Evolutionary conservation across 2,113 vertebrate species (phyloP), one percentile per base, ranked within the genome.

Genomic region (Pseudorhombus dupliciocellatus): DNA sequence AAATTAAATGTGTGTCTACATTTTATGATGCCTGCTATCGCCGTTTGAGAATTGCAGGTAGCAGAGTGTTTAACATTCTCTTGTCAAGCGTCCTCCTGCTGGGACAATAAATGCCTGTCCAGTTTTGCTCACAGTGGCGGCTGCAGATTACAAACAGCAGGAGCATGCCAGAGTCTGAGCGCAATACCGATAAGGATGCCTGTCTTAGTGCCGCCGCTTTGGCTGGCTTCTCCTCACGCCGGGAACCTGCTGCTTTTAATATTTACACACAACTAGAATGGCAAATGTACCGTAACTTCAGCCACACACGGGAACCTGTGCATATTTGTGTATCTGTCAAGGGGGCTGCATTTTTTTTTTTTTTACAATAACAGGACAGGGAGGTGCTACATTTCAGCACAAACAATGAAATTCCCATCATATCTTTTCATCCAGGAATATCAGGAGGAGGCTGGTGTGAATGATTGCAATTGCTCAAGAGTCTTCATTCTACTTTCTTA

Each of bases 101-200:
- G 97, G 84, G 96, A 95, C 96, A 95, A 95, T 97, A 97, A 98
- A 98, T 97, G 96, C 96, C 94, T 97, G 96, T 97, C 96, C 96
- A 93, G 96, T 96, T 96, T 96, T 94, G 90, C 96, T 97, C 96
- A 95, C 95, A 96, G 96, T 96, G 94, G 96, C 93, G 87, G 92
- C 92, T 93, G 94, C 96, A 97, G 97, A 98, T 98, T 98, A 98
- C 95, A 98, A 96, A 96, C 96, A 97, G 96, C 96, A 81, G 95
- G 97, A 94, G 94, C 91, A 94, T 92, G 72, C 70, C 92, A 91
- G 91, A 94, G 93, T 93, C 91, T 90, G 94, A 96, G 95, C 94
- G 95, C 96, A 96, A 95, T 93, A 93, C 94, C 93, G 95, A 96
- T 94, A 95, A 96, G 96, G 96, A 96, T 93, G 93, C 92, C 94